Evolutionary conservation across 2,888 invertebrate genomes (phyloP).

Genomic region (Iselma pallidipennis): DNA sequence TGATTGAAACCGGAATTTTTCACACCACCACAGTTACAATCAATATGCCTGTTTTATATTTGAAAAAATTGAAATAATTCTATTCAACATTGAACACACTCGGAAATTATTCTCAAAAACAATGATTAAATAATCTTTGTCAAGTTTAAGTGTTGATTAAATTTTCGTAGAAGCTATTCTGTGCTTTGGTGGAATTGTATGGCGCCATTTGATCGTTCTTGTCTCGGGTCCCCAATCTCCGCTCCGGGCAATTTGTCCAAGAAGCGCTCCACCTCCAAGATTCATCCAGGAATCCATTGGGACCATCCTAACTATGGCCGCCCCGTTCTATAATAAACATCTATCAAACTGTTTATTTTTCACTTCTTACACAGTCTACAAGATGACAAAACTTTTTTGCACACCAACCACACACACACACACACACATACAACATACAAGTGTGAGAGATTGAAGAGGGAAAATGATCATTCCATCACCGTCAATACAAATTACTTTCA

Average conservation of each 20-base stretch:
- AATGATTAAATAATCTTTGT: no score
- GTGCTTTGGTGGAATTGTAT: constrained; percentile 27
- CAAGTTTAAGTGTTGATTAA: background rate
- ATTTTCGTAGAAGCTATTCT: background rate
- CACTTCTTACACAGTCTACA: constrained; percentile 39
- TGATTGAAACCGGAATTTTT: no score
- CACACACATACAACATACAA: no score
- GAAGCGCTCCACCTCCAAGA: constrained; percentile 54
- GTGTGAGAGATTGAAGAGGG: background rate
- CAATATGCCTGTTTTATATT: no score
- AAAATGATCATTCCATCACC: constrained; percentile 2
- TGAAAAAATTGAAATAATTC: no score
- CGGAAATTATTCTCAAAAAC: no score
- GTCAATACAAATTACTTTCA: background rate
- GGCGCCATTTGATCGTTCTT: constrained; percentile 34
- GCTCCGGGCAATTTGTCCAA: constrained; percentile 56
- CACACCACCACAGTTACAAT: no score
- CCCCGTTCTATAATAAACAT: constrained; percentile 54
- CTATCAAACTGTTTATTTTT: constrained; percentile 54
- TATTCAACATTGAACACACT: no score
- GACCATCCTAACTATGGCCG: constrained; percentile 55
- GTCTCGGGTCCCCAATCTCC: constrained; percentile 44
- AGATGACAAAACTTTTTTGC: constrained; percentile 42
- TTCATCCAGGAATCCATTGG: constrained; percentile 51
- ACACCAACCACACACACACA: background rate